Base-by-base conservation (phyloP, 2,797 vertebrate species). In the Naso thynnoides region DNA sequence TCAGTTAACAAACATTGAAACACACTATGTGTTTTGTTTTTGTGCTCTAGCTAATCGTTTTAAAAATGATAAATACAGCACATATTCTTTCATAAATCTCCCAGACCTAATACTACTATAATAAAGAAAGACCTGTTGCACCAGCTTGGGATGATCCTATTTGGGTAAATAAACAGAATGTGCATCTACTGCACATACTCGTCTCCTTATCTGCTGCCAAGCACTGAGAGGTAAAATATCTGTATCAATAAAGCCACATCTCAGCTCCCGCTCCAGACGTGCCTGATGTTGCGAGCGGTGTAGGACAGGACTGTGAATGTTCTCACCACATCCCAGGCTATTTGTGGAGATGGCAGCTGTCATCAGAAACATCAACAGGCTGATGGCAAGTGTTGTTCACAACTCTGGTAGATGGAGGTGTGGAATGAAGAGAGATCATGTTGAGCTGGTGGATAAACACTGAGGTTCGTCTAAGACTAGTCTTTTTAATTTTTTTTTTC, bases 281-380 rank as follows among this genome's bases (percentile, higher is more conserved):
- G 71, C 79, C 63, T 31, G 67, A 81, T 77, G 85, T 61, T 85
- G 80, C 78, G 82, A 89, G 81, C 21, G n/a, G 76, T 81, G 88
- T 81, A 78, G 87, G 88, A 84, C 87, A 83, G 65, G 66, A 85
- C 73, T 90, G 92, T 85, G 89, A 92, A 91, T 70, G 78, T 90
- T 93, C 88, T 88, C 88, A 88, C 91, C 82, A 85, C 85, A 82
- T 87, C 83, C 49, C 57, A 27, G 61, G 80, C 88, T 92, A 93
- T 93, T 92, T 91, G 91, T 72, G 89, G 90, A 91, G 85, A 90
- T 81, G 89, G 86, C 83, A 89, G 89, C 91, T 93, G 91, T 90
- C 91, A 89, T 85, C 87, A 81, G 85, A 85, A 85, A 86, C 88
- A 89, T 92, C 91, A 88, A 71, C 85, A 50, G 78, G 77, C 80